These are phyloP conservation scores for Chromoteleia sp. DNA, from an alignment of 2,888 invertebrate species.

Conservation along the genomic window DNA sequence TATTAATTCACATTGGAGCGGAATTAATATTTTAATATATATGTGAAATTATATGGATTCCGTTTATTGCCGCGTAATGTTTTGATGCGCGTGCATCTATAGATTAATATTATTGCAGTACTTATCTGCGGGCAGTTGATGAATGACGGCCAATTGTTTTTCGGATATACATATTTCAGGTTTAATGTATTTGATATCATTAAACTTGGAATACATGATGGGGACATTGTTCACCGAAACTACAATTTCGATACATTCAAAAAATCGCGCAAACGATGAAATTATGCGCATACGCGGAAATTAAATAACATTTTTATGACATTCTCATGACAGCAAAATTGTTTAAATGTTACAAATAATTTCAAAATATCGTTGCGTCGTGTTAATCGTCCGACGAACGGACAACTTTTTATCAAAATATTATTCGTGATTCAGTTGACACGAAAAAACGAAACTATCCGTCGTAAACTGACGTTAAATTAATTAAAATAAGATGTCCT, in stretches of 20 bases:
- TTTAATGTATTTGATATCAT: conserved; percentile 40
- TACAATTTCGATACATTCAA: conserved; percentile 17
- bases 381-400: background rate
- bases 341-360: no score
- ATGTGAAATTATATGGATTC: conserved; percentile 48
- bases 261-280: background rate
- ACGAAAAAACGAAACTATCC: no score
- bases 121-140: conserved; percentile 51
- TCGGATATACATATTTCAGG: conserved; percentile 38
- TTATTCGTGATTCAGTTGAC: no score
- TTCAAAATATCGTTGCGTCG: no score
- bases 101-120: conserved; percentile 55
- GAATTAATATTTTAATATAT: conserved; percentile 55
- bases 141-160: conserved; percentile 54
- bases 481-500: conserved; percentile 13
- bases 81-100: conserved; percentile 41
- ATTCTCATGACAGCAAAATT: background rate
- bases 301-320: conserved; percentile 1
- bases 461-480: background rate
- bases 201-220: conserved; percentile 18
- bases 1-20: conserved; percentile 42
- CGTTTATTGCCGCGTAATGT: conserved; percentile 51
- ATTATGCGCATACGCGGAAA: background rate
- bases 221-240: conserved; percentile 23
- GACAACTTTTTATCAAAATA: background rate